Evolutionary conservation across 2,888 invertebrate genomes (phyloP), one percentile per base, ranked within the genome.

Genomic region (Ferdinandea cuprea): DNA sequence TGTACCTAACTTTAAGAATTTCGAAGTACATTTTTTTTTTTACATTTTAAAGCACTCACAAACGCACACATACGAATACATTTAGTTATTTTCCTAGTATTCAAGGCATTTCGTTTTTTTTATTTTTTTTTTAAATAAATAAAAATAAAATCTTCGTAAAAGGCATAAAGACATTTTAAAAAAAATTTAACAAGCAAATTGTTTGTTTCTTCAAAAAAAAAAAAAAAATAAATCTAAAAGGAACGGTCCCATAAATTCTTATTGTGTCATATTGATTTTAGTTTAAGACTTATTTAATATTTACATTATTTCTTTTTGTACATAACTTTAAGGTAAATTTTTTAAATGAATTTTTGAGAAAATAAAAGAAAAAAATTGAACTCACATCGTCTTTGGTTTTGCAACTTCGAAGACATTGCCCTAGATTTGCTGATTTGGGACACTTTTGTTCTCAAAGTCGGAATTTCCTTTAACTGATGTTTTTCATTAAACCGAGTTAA

Each of bases 241-340:
- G 25, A 76, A 63, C 21, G 9, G 30, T 50, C 78, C 81, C 61
- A 83, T 72, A 42, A 72, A 58, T 83, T 83, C 83, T 52, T 30
- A 52, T 56, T 83, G 83, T 83, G 83, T 83, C 83, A 83, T 83
- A 83, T 78, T 68, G 68, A 73, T 73, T 68, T 78, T 35, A 69
- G 61, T 11, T 50, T 76, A 72, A 58, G 69, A 32, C 25, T 5
- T 25, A 25, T 25, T 25, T 25, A 25, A 2, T 2, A 25, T 2
- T 25, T 56, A 73, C 58, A 72, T 78, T 50, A 72, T 66, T 46
- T 13, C 5, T 76, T 74, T 72, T 77, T 81, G 65, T 78, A 78
- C 42, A 63, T 73, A 71, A 40, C 3, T 63, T 25, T 73, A 78
- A 71, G 71, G 19, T 15, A 28, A 32, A 42, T 1, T 37, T n/a